Evolutionary conservation across 2,797 vertebrate species (phyloP), one percentile per base, ranked within the genome.

Genomic region (Myripristis murdjan): DNA sequence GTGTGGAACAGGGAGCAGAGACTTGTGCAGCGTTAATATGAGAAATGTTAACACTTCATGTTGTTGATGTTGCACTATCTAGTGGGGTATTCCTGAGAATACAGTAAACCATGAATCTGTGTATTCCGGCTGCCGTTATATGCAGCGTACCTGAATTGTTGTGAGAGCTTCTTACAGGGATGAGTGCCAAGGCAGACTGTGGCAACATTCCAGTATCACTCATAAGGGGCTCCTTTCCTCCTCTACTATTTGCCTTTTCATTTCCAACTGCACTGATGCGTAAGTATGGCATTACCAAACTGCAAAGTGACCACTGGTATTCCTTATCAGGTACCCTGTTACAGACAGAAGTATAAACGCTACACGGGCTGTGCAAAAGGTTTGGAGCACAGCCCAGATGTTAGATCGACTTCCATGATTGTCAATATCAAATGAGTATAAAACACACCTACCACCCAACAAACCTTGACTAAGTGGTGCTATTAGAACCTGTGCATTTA

Each of bases 321-420:
- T 77, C 63, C 67, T 75, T 74, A 63, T 85, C 77, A 87, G 76
- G 78, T 73, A 71, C 61, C 49, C 46, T 41, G 61, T 65, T 64
- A 70, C 26, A 81, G 63, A 79, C 28, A 55, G 70, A 81, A 35
- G 73, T 56, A 75, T 58, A 72, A 74, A 63, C 48, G 69, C 79
- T 55, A 80, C 55, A 65, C 68, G 66, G 64, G 74, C 52, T 65
- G 58, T 64, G 60, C 62, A 75, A 84, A 83, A 62, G 58, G 71
- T 64, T 74, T 90, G 79, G 82, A 87, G 2, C 23, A 4, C 26
- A 71, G 74, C 86, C 81, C 65, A 76, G 70, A 77, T 74, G 75
- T 73, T 79, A 74, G 67, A 87, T 85, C 80, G 73, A 86, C 80
- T 88, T 86, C 81, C 73, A 90, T 80, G 62, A 84, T 90, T 83